These are phyloP conservation scores for Cheilosia vulpina DNA, from an alignment of 2,888 invertebrate genomes.

Conservation along the genomic window DNA sequence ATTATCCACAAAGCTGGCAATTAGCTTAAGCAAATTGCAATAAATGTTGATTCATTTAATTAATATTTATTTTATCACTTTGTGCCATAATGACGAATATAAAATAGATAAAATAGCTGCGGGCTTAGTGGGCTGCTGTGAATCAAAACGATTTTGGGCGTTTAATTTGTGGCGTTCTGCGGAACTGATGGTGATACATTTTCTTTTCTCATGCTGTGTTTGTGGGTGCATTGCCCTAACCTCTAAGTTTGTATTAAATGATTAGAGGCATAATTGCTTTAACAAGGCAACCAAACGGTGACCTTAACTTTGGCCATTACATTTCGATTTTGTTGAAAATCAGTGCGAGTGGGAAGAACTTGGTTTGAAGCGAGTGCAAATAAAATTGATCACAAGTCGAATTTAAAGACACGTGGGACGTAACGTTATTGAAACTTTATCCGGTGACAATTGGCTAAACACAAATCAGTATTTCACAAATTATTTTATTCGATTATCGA, in stretches of 20 bases:
- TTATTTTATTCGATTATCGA: neutral
- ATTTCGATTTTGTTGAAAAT: neutral
- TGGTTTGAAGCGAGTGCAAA: neutral
- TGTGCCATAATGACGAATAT: neutral
- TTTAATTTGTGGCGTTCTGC: constrained; percentile 28
- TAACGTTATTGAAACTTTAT: constrained; percentile 6
- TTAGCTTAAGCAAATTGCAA: constrained; percentile 49
- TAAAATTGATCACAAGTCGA: neutral
- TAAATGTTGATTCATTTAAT: constrained; percentile 62
- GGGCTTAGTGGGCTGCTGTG: constrained; percentile 29
- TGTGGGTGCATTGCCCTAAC: constrained; percentile 1
- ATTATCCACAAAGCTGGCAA: constrained; percentile 27
- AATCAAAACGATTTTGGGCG: neutral
- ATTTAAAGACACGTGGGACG: constrained; percentile 15
- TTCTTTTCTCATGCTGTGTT: neutral
- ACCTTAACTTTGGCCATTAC: constrained; percentile 4
- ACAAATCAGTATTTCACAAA: constrained; percentile 25
- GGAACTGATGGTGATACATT: constrained; percentile 24
- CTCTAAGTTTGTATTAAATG: constrained; percentile 14
- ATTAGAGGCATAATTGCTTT: neutral
- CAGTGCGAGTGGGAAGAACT: constrained; percentile 3
- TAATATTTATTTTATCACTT: constrained; percentile 49
- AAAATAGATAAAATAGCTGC: constrained; percentile 44
- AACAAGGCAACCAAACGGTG: constrained; percentile 18
- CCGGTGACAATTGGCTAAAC: neutral